Conservation (phyloP, 2,113 vertebrate genomes). For the Hemiprocne comata region DNA sequence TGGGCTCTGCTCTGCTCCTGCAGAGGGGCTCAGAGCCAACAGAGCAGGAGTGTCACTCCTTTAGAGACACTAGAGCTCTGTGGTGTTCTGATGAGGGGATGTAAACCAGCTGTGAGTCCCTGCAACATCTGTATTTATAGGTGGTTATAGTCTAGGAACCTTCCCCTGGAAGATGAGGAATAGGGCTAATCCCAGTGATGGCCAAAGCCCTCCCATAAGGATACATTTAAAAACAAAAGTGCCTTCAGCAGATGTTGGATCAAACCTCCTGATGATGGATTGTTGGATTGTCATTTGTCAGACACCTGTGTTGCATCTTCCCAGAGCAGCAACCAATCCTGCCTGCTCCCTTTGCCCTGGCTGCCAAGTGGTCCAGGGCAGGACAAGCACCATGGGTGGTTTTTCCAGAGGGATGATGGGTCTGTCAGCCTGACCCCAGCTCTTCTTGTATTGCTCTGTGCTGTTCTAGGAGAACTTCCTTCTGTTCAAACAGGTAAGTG, state of each 20-base stretch:
- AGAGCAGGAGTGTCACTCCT: rapidly evolving
- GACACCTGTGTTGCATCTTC: not conserved
- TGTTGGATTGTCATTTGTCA: rapidly evolving
- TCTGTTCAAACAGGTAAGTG: not conserved
- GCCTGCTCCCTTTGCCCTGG: not conserved
- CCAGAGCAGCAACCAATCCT: rapidly evolving
- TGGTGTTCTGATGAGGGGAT: not conserved
- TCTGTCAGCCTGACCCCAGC: not conserved
- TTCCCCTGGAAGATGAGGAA: not conserved
- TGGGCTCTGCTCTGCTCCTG: not conserved
- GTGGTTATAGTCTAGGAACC: not conserved
- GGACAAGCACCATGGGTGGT: rapidly evolving
- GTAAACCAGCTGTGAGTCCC: not conserved
- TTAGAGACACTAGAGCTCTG: not conserved
- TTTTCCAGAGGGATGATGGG: not conserved
- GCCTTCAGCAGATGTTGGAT: not conserved
- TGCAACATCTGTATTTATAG: not conserved
- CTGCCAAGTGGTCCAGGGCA: not conserved
- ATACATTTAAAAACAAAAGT: not conserved
- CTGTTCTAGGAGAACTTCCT: not conserved
- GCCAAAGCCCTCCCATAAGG: rapidly evolving
- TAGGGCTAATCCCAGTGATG: not conserved
- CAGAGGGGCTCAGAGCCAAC: not conserved
- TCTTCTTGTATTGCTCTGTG: not conserved
- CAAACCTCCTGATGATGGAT: rapidly evolving